A percentile compares a stretch with the other conserved stretches of the same genome.
Conservation (phyloP, 2,888 invertebrate species). For the Sphecodes monilicornis region DNA sequence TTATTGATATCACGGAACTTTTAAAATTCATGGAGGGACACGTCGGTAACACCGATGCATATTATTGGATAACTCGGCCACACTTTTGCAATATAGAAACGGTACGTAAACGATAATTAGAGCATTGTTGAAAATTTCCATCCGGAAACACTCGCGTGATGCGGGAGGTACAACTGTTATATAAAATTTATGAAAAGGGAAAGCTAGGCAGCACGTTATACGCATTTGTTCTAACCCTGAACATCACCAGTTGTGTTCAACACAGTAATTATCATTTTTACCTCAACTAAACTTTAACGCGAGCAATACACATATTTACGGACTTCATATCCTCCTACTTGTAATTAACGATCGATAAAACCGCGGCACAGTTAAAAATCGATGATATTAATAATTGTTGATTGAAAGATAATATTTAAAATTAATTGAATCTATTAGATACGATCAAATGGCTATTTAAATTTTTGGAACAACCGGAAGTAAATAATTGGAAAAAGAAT, state of each 20-base stretch:
- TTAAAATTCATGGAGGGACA: conserved; percentile 41
- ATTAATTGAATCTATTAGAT: neutral
- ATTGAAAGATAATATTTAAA: neutral
- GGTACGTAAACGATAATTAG: conserved; percentile 39
- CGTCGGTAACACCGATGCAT: conserved; percentile 20
- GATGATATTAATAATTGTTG: neutral
- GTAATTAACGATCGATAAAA: no score
- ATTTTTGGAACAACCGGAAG: neutral
- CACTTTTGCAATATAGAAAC: conserved; percentile 34
- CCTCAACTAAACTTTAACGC: neutral
- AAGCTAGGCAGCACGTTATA: conserved; percentile 2
- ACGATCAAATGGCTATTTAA: neutral
- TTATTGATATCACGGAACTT: conserved; percentile 51
- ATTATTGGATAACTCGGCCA: conserved; percentile 20
- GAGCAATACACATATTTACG: no score
- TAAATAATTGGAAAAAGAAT: neutral
- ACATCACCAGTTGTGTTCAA: no score
- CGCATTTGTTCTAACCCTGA: neutral
- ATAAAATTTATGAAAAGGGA: conserved; percentile 47
- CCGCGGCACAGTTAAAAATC: no score
- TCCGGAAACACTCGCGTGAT: neutral
- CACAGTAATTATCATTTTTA: neutral
- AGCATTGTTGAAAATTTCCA: conserved; percentile 23
- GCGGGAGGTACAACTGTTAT: conserved; percentile 17
- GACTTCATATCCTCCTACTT: no score